Percentiles rank a stretch among this genome's conserved stretches.
Conservation (phyloP, 30 jellyfish, hydroid and myxozoan genomes). For the Mastigias papua region DNA sequence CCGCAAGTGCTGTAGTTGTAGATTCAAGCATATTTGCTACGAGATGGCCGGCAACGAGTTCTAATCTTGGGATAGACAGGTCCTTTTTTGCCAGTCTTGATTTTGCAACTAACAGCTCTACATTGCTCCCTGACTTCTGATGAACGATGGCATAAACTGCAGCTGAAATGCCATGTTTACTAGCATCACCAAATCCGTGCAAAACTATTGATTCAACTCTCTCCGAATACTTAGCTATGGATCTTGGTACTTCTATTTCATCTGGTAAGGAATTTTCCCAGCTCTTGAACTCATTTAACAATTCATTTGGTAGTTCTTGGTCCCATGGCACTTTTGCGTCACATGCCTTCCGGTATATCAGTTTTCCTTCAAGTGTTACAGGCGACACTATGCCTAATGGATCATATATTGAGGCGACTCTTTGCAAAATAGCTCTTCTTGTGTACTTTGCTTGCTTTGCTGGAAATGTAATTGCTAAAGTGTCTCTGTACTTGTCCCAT, state of each 20-base stretch:
- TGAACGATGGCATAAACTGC: slow-evolving; percentile 29
- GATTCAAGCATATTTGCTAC: slow-evolving; percentile 49
- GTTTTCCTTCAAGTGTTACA: slow-evolving; percentile 48
- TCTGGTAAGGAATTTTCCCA: too few species aligned
- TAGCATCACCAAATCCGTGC: slow-evolving; percentile 68
- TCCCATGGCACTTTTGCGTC: slow-evolving; percentile 63
- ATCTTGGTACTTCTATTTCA: slow-evolving; percentile 38
- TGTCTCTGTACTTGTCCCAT: slow-evolving; percentile 68
- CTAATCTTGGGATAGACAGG: slow-evolving; percentile 57
- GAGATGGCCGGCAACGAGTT: slow-evolving; percentile 55
- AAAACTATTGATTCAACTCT: slow-evolving; percentile 20
- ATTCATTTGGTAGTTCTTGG: slow-evolving; percentile 23
- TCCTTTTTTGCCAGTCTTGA: slow-evolving; percentile 39
- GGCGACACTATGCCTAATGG: too few species aligned
- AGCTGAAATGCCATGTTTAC: slow-evolving; percentile 49
- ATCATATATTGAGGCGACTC: too few species aligned
- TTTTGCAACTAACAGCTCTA: slow-evolving; percentile 40
- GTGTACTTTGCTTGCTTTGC: too few species aligned
- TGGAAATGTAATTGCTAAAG: too few species aligned
- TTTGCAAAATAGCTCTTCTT: too few species aligned
- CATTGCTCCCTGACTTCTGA: slow-evolving; percentile 16
- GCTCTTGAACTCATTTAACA: slow-evolving; percentile 24
- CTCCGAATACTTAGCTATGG: slow-evolving; percentile 16
- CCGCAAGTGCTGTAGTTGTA: neutral
- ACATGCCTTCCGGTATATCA: slow-evolving; percentile 51